Evolutionary conservation across 2,797 vertebrate species (phyloP).

Genomic region (Varecia variegata): DNA sequence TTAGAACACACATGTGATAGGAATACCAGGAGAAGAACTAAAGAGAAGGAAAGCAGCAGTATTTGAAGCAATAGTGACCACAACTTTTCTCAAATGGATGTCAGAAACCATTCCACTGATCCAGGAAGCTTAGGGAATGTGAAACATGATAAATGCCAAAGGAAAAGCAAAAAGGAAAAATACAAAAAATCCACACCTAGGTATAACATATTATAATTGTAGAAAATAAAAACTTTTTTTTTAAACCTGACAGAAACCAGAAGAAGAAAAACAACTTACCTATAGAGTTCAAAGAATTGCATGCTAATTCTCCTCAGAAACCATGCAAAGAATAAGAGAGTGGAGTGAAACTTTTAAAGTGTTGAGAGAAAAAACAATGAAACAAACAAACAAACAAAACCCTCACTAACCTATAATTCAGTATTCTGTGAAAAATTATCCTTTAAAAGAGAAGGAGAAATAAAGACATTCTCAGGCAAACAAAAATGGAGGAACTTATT

Average conservation of each 20-base stretch:
- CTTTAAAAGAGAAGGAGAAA: background rate
- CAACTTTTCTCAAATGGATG: background rate
- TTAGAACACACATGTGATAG: background rate
- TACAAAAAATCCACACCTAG: too few species aligned
- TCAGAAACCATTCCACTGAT: background rate
- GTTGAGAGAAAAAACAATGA: background rate
- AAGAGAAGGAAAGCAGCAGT: background rate
- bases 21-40: background rate
- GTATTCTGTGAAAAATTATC: background rate
- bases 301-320: background rate
- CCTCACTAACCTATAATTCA: background rate
- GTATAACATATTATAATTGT: too few species aligned
- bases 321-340: background rate
- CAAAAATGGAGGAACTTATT: background rate
- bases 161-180: too few species aligned
- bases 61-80: background rate
- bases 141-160: too few species aligned
- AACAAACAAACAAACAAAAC: too few species aligned
- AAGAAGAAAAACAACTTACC: too few species aligned
- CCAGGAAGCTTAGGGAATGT: too few species aligned
- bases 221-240: too few species aligned
- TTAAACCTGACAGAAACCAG: too few species aligned
- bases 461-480: too few species aligned
- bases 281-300: too few species aligned
- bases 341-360: background rate